phyloP scores from a whole-genome alignment of 2,113 vertebrate genomes.

The Zapus hudsonius region DNA sequence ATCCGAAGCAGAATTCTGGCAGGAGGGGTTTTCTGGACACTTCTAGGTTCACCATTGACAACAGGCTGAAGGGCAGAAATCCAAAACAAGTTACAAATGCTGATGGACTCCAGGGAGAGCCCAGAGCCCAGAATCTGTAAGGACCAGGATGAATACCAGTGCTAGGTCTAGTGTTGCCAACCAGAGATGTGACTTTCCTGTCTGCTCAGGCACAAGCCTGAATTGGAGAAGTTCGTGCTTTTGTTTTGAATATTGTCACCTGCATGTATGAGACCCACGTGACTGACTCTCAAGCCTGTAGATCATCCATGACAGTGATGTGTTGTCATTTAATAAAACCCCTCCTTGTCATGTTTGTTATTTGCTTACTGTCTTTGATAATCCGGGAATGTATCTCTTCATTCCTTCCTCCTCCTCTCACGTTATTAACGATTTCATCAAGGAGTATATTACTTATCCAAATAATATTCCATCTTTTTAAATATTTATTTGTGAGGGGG shows the following conservation, averaged over 20 bases:
- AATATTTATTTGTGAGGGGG: background rate
- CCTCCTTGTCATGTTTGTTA: background rate
- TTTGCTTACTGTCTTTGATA: background rate
- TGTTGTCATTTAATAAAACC: conserved; percentile 28
- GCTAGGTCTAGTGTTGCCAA: background rate
- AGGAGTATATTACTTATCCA: background rate
- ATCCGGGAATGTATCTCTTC: conserved; percentile 14
- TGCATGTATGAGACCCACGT: background rate
- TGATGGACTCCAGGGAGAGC: background rate
- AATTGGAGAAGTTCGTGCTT: background rate
- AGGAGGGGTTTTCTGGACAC: background rate
- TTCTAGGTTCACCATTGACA: background rate
- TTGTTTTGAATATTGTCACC: conserved; percentile 10
- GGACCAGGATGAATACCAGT: background rate
- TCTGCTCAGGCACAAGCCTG: background rate
- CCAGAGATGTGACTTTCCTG: background rate
- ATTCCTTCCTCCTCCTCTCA: background rate
- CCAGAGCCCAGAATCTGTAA: conserved; percentile 2
- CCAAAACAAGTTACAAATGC: background rate
- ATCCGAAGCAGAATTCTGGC: background rate
- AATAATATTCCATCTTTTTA: background rate
- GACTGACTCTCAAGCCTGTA: background rate
- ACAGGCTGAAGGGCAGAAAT: background rate
- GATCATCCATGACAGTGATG: background rate
- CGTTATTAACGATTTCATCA: conserved; percentile 7